Conservation (phyloP, 2,888 invertebrate genomes). For the Aphodius sticticus region DNA sequence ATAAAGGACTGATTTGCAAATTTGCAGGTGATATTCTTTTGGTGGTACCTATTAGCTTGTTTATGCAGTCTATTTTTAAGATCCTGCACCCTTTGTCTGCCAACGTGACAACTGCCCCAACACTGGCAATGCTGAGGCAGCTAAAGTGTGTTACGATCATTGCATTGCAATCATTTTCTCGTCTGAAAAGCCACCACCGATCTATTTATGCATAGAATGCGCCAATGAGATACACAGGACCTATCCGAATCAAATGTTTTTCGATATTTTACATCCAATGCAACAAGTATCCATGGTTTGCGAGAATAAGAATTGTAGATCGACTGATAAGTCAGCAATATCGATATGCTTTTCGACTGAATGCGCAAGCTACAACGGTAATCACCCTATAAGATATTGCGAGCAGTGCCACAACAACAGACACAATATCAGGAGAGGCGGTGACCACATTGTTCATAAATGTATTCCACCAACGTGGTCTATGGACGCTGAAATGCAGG, state of each 20-base stretch:
- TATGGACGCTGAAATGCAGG: slow-evolving; percentile 90
- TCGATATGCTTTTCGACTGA: slow-evolving; percentile 97
- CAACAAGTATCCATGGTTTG: slow-evolving; percentile 95
- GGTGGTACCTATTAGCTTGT: slow-evolving; percentile 23
- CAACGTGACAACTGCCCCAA: slow-evolving; percentile 93
- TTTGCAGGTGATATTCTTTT: slow-evolving; percentile 69
- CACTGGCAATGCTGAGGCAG: slow-evolving; percentile 84
- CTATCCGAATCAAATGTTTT: slow-evolving; percentile 84
- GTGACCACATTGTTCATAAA: slow-evolving; percentile 90
- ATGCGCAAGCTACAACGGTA: slow-evolving; percentile 95
- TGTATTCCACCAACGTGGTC: slow-evolving; percentile 87
- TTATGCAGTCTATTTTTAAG: slow-evolving; percentile 63
- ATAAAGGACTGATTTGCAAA: slow-evolving; percentile 83
- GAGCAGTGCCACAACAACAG: slow-evolving; percentile 88
- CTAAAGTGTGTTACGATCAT: slow-evolving; percentile 95
- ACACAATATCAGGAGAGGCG: slow-evolving; percentile 86
- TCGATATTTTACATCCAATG: slow-evolving; percentile 90
- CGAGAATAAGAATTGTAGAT: slow-evolving; percentile 97
- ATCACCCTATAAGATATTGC: slow-evolving; percentile 95
- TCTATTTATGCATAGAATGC: slow-evolving; percentile 96
- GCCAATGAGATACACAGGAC: slow-evolving; percentile 91
- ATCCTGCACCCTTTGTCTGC: slow-evolving; percentile 82
- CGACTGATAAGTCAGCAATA: slow-evolving; percentile 89
- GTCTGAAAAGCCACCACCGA: slow-evolving; percentile 89
- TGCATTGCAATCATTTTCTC: slow-evolving; percentile 88